phyloP scores from a whole-genome alignment of 1,140 invertebrate genomes.

The Drosophila pruinosa region DNA sequence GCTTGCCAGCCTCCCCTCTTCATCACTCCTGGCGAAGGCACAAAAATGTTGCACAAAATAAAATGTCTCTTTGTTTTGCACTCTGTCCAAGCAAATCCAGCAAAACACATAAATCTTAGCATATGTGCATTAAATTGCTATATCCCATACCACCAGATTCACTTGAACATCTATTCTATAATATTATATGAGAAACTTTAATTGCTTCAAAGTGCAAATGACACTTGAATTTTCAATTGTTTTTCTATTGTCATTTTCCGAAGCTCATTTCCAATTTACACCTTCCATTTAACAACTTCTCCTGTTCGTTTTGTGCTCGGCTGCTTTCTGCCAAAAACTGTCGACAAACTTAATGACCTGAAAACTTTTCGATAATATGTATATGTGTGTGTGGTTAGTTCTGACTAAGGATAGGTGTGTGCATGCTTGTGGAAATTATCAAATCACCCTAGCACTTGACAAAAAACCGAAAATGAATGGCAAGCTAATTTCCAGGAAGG shows the following conservation, averaged over 20 bases:
- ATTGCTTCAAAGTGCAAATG: constrained; percentile 36
- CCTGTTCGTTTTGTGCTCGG: not conserved
- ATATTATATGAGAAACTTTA: constrained; percentile 42
- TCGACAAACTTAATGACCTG: constrained; percentile 78
- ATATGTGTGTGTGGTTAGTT: constrained; percentile 15
- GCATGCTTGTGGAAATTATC: constrained; percentile 67
- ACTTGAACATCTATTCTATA: constrained; percentile 9
- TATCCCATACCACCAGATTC: not conserved
- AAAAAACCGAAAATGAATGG: constrained; percentile 52
- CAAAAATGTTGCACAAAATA: constrained; percentile 66
- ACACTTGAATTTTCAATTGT: constrained; percentile 70
- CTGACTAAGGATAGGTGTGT: constrained; percentile 1
- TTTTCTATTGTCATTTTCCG: constrained; percentile 59
- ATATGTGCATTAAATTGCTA: constrained; percentile 77
- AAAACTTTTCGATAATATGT: constrained; percentile 79
- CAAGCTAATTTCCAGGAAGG: constrained; percentile 65
- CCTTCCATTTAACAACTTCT: constrained; percentile 3
- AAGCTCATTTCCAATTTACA: constrained; percentile 37
- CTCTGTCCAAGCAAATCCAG: constrained; percentile 55
- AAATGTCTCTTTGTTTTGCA: constrained; percentile 74
- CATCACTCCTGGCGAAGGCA: constrained; percentile 1
- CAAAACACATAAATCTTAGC: constrained; percentile 79
- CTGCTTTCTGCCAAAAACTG: constrained; percentile 36
- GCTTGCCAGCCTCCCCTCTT: not conserved
- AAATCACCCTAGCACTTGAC: constrained; percentile 53